Conservation (phyloP, 2,113 vertebrate genomes). For the Choloepus hoffmanni region DNA sequence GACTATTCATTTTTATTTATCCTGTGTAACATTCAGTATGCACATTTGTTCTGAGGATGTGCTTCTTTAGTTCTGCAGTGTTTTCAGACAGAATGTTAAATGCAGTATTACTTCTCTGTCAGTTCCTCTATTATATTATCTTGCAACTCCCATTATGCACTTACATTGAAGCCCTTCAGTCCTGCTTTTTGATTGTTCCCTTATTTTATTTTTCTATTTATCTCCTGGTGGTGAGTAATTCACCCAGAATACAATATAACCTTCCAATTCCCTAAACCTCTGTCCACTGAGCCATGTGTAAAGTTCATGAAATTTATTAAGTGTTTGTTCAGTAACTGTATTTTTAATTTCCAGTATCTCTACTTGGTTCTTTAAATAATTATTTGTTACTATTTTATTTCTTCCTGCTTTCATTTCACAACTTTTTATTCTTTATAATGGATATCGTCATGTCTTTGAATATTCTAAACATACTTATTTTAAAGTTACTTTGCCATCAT, state of each 20-base stretch:
- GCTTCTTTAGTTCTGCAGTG: background rate
- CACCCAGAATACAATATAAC: background rate
- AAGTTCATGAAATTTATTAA: background rate
- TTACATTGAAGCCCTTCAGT: background rate
- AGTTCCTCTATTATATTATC: background rate
- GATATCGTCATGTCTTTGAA: background rate
- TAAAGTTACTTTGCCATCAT: background rate
- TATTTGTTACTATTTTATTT: background rate
- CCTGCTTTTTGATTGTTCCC: background rate
- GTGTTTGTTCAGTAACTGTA: background rate
- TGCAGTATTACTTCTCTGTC: background rate
- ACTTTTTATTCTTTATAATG: background rate
- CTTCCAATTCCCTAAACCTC: background rate
- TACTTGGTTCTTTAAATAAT: background rate
- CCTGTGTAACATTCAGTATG: background rate
- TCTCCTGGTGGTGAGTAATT: background rate
- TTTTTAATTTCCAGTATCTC: background rate
- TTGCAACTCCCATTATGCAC: background rate
- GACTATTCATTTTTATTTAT: background rate
- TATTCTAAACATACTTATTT: background rate
- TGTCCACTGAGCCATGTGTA: background rate
- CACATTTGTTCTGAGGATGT: background rate
- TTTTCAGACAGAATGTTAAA: background rate
- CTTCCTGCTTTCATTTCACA: conserved; percentile 28
- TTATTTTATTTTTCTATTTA: background rate